Evolutionary conservation across 2,888 invertebrate species (phyloP), one percentile per base, ranked within the genome.

Genomic region (Torymus tubicola): DNA sequence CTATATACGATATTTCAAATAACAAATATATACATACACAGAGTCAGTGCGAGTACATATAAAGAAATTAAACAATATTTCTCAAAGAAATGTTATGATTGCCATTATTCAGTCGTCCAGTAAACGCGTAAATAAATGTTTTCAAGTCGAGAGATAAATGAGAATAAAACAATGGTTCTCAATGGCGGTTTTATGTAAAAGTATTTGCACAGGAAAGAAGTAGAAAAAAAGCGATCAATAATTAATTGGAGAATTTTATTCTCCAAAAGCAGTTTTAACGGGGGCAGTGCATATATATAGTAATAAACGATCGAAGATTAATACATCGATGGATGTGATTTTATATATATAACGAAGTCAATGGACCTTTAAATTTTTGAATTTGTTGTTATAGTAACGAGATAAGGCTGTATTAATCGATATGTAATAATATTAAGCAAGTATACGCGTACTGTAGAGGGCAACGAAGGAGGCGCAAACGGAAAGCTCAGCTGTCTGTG

Each of bases 271-370:
- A 42, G 42, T 1, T 42, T 42, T 42, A 42, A 42, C 42, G 42
- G 8, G 42, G 42, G 8, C 42, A 61, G 50, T 64, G 12, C n/a
- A 42, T 42, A 61, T 53, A 73, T 42, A 61, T 53, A 73, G 53
- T 31, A 31, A 64, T 50, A 65, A 42, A 68, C 21, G 71, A 71
- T 71, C 31, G 50, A 65, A 60, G 13, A 67, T 60, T 14, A 12
- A 67, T 42, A 21, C 78, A 60, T 71, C 70, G 70, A 77, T 71
- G 65, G 42, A 64, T 70, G 65, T 76, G 76, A 80, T 80, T 71
- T 72, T 71, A 60, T 53, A 76, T 65, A 61, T 42, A 42, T 42
- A 42, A 42, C 61, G 14, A 67, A 75, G 60, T 80, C 75, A 75
- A 75, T 78, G 55, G 57, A 14, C 68, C 60, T 72, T 72, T 67